Evolutionary conservation across 2,113 vertebrate genomes (phyloP).

Genomic region (Uropsilus gracilis): DNA sequence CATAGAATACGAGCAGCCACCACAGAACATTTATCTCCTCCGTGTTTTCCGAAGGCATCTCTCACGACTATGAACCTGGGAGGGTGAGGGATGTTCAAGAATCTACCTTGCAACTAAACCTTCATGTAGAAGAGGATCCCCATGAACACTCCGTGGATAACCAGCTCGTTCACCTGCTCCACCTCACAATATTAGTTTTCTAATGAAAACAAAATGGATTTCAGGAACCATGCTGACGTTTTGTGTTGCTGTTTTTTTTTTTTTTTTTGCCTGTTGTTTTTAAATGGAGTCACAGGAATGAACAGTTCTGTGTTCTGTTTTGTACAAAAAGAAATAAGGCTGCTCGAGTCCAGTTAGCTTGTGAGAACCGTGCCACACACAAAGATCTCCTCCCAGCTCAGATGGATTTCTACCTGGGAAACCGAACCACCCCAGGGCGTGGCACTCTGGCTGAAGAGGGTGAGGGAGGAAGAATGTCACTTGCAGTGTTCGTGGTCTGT

Average conservation of each 20-base stretch:
- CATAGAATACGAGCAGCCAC: neutral
- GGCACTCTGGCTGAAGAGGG: conserved; percentile 51
- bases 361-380: conserved; percentile 71
- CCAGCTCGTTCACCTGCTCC: neutral
- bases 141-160: neutral
- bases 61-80: neutral
- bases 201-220: conserved; percentile 69
- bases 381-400: conserved; percentile 61
- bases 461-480: conserved; percentile 71
- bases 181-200: conserved; percentile 62
- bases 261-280: conserved; percentile 71
- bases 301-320: conserved; percentile 59
- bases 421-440: conserved; percentile 62
- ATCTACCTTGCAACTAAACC: neutral
- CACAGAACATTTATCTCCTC: conserved; percentile 3
- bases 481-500: conserved; percentile 93
- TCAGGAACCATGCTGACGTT: conserved; percentile 64
- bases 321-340: conserved; percentile 79
- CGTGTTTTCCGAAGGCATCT: neutral
- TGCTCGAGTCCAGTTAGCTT: conserved; percentile 76
- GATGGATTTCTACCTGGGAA: conserved; percentile 64
- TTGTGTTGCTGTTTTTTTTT: neutral
- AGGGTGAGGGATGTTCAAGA: conserved; percentile 16
- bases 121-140: neutral
- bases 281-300: conserved; percentile 77